Conservation (phyloP, 2,888 invertebrate species). For the Serripes groenlandicus region DNA sequence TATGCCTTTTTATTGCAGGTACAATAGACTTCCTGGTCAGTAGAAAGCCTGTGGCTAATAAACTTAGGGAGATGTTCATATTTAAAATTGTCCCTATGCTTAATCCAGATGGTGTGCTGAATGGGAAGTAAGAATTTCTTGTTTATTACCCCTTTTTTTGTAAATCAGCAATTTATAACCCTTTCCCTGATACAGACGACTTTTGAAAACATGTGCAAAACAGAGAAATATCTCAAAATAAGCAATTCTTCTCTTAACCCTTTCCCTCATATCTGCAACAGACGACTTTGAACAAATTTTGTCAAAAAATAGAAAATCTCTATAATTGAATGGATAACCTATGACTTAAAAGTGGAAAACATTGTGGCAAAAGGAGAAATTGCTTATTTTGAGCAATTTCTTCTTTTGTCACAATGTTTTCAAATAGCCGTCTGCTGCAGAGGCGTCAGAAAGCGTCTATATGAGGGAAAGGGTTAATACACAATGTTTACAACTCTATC, state of each 20-base stretch:
- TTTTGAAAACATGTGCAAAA: not conserved
- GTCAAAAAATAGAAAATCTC: too few species aligned
- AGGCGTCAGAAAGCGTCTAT: too few species aligned
- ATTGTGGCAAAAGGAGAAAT: too few species aligned
- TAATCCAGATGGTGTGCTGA: slow-evolving; percentile 95
- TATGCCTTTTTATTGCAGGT: slow-evolving; percentile 86
- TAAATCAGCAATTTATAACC: not conserved
- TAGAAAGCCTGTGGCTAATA: slow-evolving; percentile 88
- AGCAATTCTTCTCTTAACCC: not conserved
- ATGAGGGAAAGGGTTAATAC: too few species aligned
- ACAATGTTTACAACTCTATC: too few species aligned
- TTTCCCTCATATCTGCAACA: too few species aligned
- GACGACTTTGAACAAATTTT: too few species aligned
- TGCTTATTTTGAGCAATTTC: too few species aligned
- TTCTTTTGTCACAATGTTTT: too few species aligned
- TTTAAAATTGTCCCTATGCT: slow-evolving; percentile 96
- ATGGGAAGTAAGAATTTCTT: slow-evolving; percentile 90
- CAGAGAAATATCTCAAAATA: not conserved
- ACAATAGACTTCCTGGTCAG: slow-evolving; percentile 90
- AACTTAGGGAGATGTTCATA: slow-evolving; percentile 91
- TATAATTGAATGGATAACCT: too few species aligned
- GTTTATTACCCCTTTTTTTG: not conserved
- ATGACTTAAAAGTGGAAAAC: too few species aligned
- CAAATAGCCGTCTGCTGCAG: too few species aligned
- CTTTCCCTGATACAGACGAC: not conserved